Evolutionary conservation across 2,888 invertebrate genomes (phyloP).

Genomic region (Idaea dimidiata): DNA sequence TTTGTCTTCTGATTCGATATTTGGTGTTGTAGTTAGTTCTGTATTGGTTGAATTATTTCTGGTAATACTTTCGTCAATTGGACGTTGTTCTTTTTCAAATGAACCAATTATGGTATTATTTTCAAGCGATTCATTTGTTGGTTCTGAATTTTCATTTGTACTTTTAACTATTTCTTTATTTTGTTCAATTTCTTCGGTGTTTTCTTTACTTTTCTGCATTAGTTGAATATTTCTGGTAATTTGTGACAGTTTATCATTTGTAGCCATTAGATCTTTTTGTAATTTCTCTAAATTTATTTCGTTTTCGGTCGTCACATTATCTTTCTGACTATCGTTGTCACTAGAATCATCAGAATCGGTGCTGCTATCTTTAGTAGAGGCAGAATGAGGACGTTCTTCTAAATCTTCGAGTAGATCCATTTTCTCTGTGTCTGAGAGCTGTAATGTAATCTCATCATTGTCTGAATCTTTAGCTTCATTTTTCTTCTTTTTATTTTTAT

Average conservation of each 20-base stretch:
- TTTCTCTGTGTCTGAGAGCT: slow-evolving; percentile 73
- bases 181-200: slow-evolving; percentile 7
- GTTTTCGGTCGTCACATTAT: neutral
- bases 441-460: slow-evolving; percentile 70
- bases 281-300: neutral
- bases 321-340: slow-evolving; percentile 10
- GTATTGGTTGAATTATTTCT: neutral
- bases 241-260: slow-evolving; percentile 2
- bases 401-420: slow-evolving; percentile 73
- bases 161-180: slow-evolving; percentile 2
- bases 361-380: slow-evolving; percentile 33
- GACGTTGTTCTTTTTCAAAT: slow-evolving; percentile 15
- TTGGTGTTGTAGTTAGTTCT: no score
- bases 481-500: slow-evolving; percentile 49
- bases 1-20: slow-evolving; percentile 1
- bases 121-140: slow-evolving; percentile 21
- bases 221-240: neutral
- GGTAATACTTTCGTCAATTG: slow-evolving; percentile 4
- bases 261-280: slow-evolving; percentile 4
- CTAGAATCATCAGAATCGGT: slow-evolving; percentile 33
- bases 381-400: slow-evolving; percentile 34
- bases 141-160: slow-evolving; percentile 13
- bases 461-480: slow-evolving; percentile 57
- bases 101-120: slow-evolving; percentile 23
- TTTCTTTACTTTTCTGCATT: neutral